These are phyloP conservation scores for Medauroidea extradentata DNA, from an alignment of 1,140 invertebrate genomes.

Conservation along the genomic window DNA sequence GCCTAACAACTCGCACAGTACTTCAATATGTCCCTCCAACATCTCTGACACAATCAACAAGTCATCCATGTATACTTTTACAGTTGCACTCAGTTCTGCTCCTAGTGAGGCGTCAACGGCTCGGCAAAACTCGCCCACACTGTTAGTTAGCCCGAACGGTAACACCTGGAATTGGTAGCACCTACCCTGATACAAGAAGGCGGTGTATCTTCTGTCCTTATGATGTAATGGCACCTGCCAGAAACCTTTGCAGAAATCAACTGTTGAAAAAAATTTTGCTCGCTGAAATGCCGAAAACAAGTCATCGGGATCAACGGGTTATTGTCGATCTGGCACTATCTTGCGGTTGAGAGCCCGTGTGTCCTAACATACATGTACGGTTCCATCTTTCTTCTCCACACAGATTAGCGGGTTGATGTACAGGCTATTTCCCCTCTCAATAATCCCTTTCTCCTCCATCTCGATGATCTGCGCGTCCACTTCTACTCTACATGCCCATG, in stretches of 20 bases:
- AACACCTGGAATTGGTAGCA: background rate
- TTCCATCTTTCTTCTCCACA: too few species aligned
- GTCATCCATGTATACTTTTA: slow-evolving; percentile 45
- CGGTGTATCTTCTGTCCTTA: background rate
- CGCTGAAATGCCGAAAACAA: background rate
- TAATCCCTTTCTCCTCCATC: too few species aligned
- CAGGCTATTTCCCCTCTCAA: too few species aligned
- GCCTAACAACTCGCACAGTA: slow-evolving; percentile 13
- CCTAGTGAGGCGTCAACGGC: background rate
- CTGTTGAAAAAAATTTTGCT: background rate
- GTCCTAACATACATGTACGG: too few species aligned
- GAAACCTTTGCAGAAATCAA: background rate
- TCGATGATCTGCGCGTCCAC: too few species aligned
- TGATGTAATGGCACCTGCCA: background rate
- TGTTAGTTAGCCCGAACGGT: slow-evolving; percentile 3
- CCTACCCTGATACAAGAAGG: background rate
- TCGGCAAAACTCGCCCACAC: background rate
- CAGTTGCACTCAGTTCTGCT: background rate
- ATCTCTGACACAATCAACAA: slow-evolving; percentile 39
- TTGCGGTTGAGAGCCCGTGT: too few species aligned
- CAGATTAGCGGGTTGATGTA: too few species aligned
- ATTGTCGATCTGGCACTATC: too few species aligned
- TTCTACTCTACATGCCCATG: too few species aligned
- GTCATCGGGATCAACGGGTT: too few species aligned
- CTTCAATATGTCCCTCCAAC: slow-evolving; percentile 41